Evolutionary conservation across 2,797 vertebrate genomes (phyloP).

Genomic region (Zonotrichia albicollis): DNA sequence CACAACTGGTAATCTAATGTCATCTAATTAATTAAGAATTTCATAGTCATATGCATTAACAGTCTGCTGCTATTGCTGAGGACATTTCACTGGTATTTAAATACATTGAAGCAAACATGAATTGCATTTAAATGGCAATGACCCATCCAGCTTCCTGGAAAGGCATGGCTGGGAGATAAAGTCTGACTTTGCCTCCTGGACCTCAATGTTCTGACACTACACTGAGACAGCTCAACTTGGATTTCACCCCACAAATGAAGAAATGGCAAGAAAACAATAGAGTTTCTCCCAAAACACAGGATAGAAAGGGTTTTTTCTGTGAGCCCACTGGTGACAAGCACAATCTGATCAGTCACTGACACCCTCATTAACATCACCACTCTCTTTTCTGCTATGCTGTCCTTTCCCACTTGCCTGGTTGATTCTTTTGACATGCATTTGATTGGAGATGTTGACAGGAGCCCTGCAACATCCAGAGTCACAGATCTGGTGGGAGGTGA

Average conservation of each 20-base stretch:
- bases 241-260: background rate
- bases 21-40: conserved; percentile 62
- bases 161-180: background rate
- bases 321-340: background rate
- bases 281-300: background rate
- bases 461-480: background rate
- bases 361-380: accelerated
- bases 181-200: background rate
- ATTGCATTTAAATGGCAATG: background rate
- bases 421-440: background rate
- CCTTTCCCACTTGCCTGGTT: background rate
- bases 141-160: background rate
- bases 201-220: background rate
- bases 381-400: background rate
- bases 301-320: background rate
- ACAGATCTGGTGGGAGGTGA: background rate
- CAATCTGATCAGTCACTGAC: background rate
- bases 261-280: background rate
- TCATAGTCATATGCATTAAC: conserved; percentile 30
- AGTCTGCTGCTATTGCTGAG: background rate
- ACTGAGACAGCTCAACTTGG: background rate
- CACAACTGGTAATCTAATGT: background rate
- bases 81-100: conserved; percentile 35
- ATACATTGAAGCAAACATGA: background rate
- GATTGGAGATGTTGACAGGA: background rate